Conservation (phyloP, 2,888 invertebrate species). For the Conomelus anceps region DNA sequence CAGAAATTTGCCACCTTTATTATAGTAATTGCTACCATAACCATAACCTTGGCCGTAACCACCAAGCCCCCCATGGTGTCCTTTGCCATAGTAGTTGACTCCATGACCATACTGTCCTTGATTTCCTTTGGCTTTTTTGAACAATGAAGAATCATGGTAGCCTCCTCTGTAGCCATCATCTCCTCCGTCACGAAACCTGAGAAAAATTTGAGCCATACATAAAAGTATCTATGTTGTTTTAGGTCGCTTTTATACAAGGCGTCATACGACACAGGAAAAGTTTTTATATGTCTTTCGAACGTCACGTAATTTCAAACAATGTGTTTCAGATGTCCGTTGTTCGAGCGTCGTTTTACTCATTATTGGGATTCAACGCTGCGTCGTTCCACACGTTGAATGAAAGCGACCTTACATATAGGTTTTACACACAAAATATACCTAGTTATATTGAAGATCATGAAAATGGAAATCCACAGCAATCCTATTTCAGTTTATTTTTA, state of each 20-base stretch:
- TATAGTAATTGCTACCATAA: constrained; percentile 25
- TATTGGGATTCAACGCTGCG: too few relatives aligned
- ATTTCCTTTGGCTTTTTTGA: constrained; percentile 31
- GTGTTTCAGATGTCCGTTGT: too few relatives aligned
- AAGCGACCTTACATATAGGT: too few relatives aligned
- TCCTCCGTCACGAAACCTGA: constrained; percentile 32
- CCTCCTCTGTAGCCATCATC: constrained; percentile 35
- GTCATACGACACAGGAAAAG: too few relatives aligned
- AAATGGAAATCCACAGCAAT: too few relatives aligned
- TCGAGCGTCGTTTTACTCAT: too few relatives aligned
- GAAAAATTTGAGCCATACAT: neutral
- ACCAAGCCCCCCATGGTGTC: constrained; percentile 30
- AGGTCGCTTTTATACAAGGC: neutral
- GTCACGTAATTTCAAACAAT: too few relatives aligned
- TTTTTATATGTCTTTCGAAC: too few relatives aligned
- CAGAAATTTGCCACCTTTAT: constrained; percentile 15
- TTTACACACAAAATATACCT: too few relatives aligned
- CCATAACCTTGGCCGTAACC: constrained; percentile 30
- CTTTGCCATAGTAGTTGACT: constrained; percentile 28
- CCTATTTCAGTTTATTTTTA: too few relatives aligned
- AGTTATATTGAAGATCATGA: too few relatives aligned
- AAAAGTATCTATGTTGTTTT: neutral
- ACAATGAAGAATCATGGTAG: constrained; percentile 34
- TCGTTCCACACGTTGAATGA: too few relatives aligned
- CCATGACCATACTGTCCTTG: constrained; percentile 33